Evolutionary conservation across 2,113 vertebrate genomes (phyloP).

Genomic region (Gila orcuttii): DNA sequence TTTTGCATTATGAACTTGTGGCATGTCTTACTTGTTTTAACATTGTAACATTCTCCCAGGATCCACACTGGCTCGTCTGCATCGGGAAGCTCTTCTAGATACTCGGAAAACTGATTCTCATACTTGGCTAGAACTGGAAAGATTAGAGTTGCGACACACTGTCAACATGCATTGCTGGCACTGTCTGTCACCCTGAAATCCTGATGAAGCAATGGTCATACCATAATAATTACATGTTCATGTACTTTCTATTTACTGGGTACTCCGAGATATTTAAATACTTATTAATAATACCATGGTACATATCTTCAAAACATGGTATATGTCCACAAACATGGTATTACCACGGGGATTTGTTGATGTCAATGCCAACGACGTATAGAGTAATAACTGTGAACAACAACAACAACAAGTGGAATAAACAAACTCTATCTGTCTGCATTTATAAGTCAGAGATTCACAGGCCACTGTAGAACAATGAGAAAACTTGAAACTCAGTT

Average conservation of each 20-base stretch:
- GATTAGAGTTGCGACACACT: not conserved
- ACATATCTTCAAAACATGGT: not conserved
- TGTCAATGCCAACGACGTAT: not conserved
- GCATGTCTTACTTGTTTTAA: constrained; percentile 55
- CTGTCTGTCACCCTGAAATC: not conserved
- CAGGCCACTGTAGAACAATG: constrained; percentile 61
- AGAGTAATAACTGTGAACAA: not conserved
- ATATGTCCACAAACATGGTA: not conserved
- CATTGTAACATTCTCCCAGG: constrained; percentile 54
- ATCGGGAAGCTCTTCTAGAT: constrained; percentile 64
- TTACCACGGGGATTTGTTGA: not conserved
- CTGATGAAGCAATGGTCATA: not conserved
- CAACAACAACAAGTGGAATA: not conserved
- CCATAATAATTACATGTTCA: not conserved
- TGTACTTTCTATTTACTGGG: not conserved
- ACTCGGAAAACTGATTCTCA: constrained; percentile 67
- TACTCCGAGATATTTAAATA: not conserved
- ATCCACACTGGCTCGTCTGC: constrained; percentile 60
- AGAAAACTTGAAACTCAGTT: constrained; percentile 59
- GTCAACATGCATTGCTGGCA: too few relatives aligned
- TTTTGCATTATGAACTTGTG: not conserved
- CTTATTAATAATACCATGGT: not conserved
- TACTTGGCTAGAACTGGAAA: constrained; percentile 64
- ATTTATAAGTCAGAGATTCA: not conserved
- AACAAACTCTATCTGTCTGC: not conserved